Percentiles rank a stretch among this genome's conserved stretches.
Conservation (phyloP, 1,140 invertebrate species). For the Drosophila asahinai region DNA sequence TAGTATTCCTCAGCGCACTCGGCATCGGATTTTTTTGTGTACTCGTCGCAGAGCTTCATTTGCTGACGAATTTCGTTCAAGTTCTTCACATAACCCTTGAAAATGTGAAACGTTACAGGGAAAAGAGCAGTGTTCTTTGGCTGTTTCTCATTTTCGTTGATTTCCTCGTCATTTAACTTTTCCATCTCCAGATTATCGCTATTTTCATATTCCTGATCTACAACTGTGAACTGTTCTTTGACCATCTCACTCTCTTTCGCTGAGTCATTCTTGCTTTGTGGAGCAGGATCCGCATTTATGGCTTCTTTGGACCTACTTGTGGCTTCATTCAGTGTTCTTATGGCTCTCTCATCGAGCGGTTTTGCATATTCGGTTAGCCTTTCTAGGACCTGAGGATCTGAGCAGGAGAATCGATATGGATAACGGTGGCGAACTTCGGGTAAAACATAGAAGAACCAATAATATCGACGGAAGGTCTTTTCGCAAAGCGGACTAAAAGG, state of each 20-base stretch:
- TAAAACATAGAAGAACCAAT: constrained; percentile 37
- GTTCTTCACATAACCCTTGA: constrained; percentile 33
- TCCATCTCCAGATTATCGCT: too few relatives aligned
- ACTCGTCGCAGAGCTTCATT: constrained; percentile 22
- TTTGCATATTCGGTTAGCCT: constrained; percentile 9
- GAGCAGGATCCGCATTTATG: background rate
- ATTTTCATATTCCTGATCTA: background rate
- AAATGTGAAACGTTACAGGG: constrained; percentile 21
- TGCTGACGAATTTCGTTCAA: constrained; percentile 23
- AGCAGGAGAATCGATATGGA: constrained; percentile 24
- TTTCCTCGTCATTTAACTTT: background rate
- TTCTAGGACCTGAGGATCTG: background rate
- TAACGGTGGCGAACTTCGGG: constrained; percentile 6
- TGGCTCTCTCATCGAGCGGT: constrained; percentile 21
- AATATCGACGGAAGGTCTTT: constrained; percentile 35
- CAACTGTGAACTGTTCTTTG: background rate
- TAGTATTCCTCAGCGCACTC: constrained; percentile 29
- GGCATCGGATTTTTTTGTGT: constrained; percentile 6
- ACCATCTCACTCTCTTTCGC: too few relatives aligned
- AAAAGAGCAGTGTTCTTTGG: background rate
- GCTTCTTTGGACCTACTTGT: background rate
- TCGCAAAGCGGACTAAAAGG: background rate
- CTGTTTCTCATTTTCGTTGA: background rate
- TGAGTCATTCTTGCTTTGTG: background rate
- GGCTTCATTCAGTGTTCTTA: background rate